Conservation (phyloP, 2,797 vertebrate genomes). For the Falco peregrinus region DNA sequence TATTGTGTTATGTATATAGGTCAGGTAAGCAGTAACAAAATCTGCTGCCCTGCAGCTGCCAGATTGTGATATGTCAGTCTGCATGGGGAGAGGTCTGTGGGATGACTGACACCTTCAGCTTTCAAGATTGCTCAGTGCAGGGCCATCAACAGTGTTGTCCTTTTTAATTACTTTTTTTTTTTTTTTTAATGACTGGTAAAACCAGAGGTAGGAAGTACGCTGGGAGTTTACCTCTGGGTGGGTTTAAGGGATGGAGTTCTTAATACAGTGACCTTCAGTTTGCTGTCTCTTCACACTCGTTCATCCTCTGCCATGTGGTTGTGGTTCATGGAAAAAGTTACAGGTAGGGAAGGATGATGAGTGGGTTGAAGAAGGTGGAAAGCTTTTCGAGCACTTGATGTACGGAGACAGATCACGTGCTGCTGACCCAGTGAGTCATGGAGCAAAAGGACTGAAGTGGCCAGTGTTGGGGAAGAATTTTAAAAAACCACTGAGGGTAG, state of each 20-base stretch:
- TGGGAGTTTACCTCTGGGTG: background rate
- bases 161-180: background rate
- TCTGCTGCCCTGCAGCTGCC: conserved; percentile 34
- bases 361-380: background rate
- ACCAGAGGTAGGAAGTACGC: background rate
- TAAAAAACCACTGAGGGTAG: background rate
- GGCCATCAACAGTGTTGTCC: background rate
- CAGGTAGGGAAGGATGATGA: background rate
- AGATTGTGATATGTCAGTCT: background rate
- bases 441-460: background rate
- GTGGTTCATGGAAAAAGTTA: conserved; percentile 19
- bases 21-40: conserved; percentile 31
- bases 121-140: background rate
- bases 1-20: conserved; percentile 9
- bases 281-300: background rate
- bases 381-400: background rate
- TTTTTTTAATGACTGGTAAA: background rate
- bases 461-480: background rate
- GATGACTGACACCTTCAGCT: background rate
- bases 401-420: background rate
- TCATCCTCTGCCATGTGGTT: background rate
- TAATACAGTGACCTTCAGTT: background rate
- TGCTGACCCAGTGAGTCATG: background rate
- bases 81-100: background rate
- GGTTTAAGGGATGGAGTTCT: background rate